Percentiles rank a stretch among this genome's conserved stretches.
Evolutionary conservation across 2,113 vertebrate genomes (phyloP).

Genomic region (Neogobius melanostomus): DNA sequence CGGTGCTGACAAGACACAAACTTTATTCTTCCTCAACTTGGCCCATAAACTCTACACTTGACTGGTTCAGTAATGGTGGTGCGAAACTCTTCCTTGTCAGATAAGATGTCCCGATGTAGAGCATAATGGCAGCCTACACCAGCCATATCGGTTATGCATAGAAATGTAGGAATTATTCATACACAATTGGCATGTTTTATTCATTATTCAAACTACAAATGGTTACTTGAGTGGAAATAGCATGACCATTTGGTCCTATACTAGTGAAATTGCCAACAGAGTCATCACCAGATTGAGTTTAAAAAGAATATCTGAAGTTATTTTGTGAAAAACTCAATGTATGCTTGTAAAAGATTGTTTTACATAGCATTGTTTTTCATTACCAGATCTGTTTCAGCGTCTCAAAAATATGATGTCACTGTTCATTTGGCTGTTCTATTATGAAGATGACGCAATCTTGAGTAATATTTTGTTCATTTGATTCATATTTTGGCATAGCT

Average conservation of each 20-base stretch:
- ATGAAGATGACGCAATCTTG: background rate
- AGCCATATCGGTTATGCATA: background rate
- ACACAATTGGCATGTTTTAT: background rate
- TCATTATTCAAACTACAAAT: background rate
- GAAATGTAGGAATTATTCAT: constrained; percentile 8
- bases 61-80: background rate
- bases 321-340: too few relatives aligned
- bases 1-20: constrained; percentile 47
- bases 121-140: constrained; percentile 1
- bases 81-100: background rate
- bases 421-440: background rate
- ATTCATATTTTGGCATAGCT: too few relatives aligned
- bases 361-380: too few relatives aligned
- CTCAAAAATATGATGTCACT: too few relatives aligned
- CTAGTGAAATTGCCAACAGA: background rate
- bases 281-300: background rate
- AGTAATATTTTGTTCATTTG: too few relatives aligned
- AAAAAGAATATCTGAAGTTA: background rate
- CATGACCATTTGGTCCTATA: background rate
- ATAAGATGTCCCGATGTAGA: background rate
- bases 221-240: background rate
- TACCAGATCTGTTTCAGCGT: too few relatives aligned
- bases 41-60: constrained; percentile 15
- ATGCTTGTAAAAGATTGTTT: too few relatives aligned
- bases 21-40: constrained; percentile 24